These are phyloP conservation scores for Holacanthella duospinosa DNA, from an alignment of 2,888 invertebrate genomes.

Conservation along the genomic window DNA sequence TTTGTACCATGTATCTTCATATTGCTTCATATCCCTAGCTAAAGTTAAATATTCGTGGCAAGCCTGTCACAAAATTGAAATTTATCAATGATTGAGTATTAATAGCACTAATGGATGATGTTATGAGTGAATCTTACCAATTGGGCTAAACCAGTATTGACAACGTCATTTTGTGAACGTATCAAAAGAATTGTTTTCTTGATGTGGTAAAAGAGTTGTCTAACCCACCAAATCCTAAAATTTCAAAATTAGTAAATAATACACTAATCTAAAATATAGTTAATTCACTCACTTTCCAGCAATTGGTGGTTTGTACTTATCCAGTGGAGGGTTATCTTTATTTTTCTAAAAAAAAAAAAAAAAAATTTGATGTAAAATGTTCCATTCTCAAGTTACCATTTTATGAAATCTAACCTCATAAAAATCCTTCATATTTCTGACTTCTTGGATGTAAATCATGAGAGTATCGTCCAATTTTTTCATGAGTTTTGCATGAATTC, in stretches of 20 bases:
- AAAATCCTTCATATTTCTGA: slow-evolving; percentile 57
- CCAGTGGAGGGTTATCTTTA: slow-evolving; percentile 52
- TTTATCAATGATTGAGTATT: too few species aligned
- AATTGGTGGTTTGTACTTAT: slow-evolving; percentile 65
- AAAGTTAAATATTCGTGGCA: slow-evolving; percentile 67
- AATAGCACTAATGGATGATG: too few species aligned
- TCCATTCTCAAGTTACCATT: background rate
- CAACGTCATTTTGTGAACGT: slow-evolving; percentile 61
- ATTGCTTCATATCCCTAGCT: slow-evolving; percentile 62
- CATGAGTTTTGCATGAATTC: slow-evolving; percentile 60
- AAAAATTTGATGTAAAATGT: background rate
- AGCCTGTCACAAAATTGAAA: background rate
- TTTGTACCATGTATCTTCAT: slow-evolving; percentile 60
- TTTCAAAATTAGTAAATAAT: too few species aligned
- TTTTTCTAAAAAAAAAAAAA: slow-evolving; percentile 39
- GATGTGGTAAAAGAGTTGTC: slow-evolving; percentile 64
- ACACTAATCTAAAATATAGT: too few species aligned
- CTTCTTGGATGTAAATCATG: slow-evolving; percentile 74
- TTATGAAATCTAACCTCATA: slow-evolving; percentile 52
- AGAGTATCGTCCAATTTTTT: slow-evolving; percentile 75
- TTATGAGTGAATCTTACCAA: slow-evolving; percentile 43
- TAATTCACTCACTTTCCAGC: too few species aligned
- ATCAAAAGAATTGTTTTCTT: slow-evolving; percentile 71
- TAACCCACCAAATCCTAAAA: slow-evolving; percentile 74
- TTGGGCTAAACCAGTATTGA: slow-evolving; percentile 58